Evolutionary conservation across 2,113 vertebrate species (phyloP).

Genomic region (Saimiri boliviensis): DNA sequence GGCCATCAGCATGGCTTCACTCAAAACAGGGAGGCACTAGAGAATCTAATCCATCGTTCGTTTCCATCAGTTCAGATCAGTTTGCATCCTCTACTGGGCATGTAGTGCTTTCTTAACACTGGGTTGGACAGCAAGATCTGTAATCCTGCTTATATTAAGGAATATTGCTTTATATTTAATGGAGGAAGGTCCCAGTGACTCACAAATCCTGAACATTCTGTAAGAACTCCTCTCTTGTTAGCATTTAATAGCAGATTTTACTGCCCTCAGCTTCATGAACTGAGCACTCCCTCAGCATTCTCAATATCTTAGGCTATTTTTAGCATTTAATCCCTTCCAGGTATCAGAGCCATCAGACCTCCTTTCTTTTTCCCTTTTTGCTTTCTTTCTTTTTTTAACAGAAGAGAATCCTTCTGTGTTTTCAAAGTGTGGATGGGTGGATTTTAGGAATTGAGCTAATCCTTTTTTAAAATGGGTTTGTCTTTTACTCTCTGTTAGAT

Average conservation of each 20-base stretch:
- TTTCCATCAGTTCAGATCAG: slow-evolving; percentile 8
- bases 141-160: neutral
- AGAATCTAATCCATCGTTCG: slow-evolving; percentile 4
- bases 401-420: slow-evolving; percentile 58
- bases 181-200: slow-evolving; percentile 3
- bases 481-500: slow-evolving; percentile 7
- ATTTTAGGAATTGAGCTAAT: slow-evolving; percentile 47
- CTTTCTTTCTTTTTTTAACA: neutral
- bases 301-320: slow-evolving; percentile 80
- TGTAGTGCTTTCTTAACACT: neutral
- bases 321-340: slow-evolving; percentile 79
- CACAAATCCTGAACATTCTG: slow-evolving; percentile 49
- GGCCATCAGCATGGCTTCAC: slow-evolving; percentile 54
- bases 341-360: slow-evolving; percentile 73
- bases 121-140: neutral
- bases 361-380: slow-evolving; percentile 13
- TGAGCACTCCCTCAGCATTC: slow-evolving; percentile 61
- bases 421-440: slow-evolving; percentile 41
- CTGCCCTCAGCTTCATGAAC: slow-evolving; percentile 72
- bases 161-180: neutral
- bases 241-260: slow-evolving; percentile 71
- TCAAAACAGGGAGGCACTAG: slow-evolving; percentile 42
- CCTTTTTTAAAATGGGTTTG: slow-evolving; percentile 36
- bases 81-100: neutral
- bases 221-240: slow-evolving; percentile 71